Conservation (phyloP, 2,888 invertebrate species). For the Argynnis bischoffii region DNA sequence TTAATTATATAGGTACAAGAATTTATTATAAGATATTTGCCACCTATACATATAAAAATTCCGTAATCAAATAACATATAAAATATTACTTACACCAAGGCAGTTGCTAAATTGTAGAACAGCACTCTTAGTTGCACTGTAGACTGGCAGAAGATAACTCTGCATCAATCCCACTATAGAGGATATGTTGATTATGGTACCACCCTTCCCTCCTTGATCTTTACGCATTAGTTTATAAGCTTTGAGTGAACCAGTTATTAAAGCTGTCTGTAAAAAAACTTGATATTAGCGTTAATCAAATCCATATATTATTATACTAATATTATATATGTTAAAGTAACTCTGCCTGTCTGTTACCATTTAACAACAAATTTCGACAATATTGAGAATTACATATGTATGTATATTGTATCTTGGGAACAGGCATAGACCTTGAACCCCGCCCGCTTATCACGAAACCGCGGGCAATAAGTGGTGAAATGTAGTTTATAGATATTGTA, state of each 20-base stretch:
- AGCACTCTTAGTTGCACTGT: slow-evolving; percentile 69
- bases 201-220: slow-evolving; percentile 64
- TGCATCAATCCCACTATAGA: slow-evolving; percentile 62
- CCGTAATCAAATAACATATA: not conserved
- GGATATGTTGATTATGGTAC: slow-evolving; percentile 69
- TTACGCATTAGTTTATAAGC: slow-evolving; percentile 67
- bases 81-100: slow-evolving; percentile 61
- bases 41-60: not conserved
- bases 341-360: too few species aligned
- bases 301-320: too few species aligned
- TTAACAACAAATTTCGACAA: too few species aligned
- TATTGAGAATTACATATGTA: too few species aligned
- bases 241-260: slow-evolving; percentile 64
- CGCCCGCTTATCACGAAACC: too few species aligned
- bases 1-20: too few species aligned
- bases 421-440: too few species aligned
- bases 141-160: slow-evolving; percentile 56
- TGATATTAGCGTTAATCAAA: not conserved
- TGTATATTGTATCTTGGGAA: too few species aligned
- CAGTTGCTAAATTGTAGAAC: slow-evolving; percentile 70
- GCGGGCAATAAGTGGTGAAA: too few species aligned
- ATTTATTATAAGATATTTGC: too few species aligned
- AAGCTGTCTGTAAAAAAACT: slow-evolving; percentile 57
- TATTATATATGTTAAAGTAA: too few species aligned
- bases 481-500: too few species aligned